Conservation (phyloP, 2,113 vertebrate genomes). For the Gasterosteus nipponicus region DNA sequence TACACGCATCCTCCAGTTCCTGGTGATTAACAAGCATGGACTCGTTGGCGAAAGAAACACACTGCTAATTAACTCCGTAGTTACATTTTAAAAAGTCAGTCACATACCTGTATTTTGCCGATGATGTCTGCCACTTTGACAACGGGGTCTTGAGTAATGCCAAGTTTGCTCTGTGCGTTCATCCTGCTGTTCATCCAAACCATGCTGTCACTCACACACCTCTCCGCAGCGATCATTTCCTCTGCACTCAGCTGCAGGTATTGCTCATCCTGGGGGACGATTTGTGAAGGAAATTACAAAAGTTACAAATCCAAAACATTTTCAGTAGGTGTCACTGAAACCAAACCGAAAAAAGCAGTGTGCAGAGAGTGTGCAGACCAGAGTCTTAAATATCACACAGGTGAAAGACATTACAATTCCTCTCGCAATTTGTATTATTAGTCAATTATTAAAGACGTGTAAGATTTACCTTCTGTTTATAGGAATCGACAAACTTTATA, state of each 20-base stretch:
- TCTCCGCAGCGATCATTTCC: slow-evolving; percentile 90
- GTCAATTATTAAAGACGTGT: not conserved
- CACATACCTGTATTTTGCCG: slow-evolving; percentile 89
- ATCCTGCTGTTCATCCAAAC: slow-evolving; percentile 93
- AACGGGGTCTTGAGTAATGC: slow-evolving; percentile 88
- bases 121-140: slow-evolving; percentile 94
- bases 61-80: not conserved
- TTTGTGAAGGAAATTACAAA: slow-evolving; percentile 9
- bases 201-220: slow-evolving; percentile 87
- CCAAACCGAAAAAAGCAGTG: not conserved
- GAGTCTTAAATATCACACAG: not conserved
- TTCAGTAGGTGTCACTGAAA: not conserved
- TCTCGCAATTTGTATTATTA: not conserved
- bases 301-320: slow-evolving; percentile 2
- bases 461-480: slow-evolving; percentile 88
- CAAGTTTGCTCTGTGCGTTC: slow-evolving; percentile 91
- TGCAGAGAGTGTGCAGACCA: not conserved
- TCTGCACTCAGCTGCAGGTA: slow-evolving; percentile 86
- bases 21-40: slow-evolving; percentile 49
- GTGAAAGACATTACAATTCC: not conserved
- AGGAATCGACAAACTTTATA: slow-evolving; percentile 92
- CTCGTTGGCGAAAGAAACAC: slow-evolving; percentile 3
- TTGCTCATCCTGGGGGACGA: slow-evolving; percentile 86
- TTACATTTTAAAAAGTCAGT: not conserved
- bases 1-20: slow-evolving; percentile 91